phyloP scores from a whole-genome alignment of 2,888 invertebrate species.

The Drosophila mayaguana region DNA sequence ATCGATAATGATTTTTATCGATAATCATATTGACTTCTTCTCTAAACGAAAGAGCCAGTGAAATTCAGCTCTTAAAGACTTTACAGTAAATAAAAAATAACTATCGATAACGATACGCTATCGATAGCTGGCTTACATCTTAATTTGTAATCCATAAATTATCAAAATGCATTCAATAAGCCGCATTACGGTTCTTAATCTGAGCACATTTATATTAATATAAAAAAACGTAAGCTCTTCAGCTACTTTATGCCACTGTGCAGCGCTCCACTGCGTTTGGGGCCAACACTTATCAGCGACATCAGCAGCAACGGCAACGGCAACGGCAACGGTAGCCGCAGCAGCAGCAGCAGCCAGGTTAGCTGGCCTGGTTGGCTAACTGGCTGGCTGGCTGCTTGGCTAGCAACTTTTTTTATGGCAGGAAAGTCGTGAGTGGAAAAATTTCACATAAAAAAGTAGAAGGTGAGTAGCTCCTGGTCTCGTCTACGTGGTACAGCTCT shows the following conservation, averaged over 20 bases:
- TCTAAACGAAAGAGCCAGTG: too few relatives aligned
- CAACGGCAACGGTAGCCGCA: slow-evolving; percentile 46
- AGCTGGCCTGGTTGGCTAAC: slow-evolving; percentile 57
- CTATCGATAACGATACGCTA: background rate
- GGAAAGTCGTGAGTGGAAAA: slow-evolving; percentile 73
- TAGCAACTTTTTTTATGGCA: slow-evolving; percentile 58
- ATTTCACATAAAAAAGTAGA: slow-evolving; percentile 68
- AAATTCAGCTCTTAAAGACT: background rate
- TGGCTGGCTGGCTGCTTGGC: slow-evolving; percentile 62
- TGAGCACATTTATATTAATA: background rate
- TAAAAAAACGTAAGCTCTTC: background rate
- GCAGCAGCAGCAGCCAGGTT: slow-evolving; percentile 39
- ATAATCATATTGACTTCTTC: too few relatives aligned
- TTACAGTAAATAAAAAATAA: background rate
- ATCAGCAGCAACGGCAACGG: slow-evolving; percentile 64
- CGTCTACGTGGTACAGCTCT: slow-evolving; percentile 6
- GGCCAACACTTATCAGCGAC: slow-evolving; percentile 77
- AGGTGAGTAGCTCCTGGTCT: slow-evolving; percentile 47
- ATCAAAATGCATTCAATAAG: background rate
- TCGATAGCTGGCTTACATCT: background rate
- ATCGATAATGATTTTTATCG: too few relatives aligned
- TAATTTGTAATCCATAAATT: background rate
- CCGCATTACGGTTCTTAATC: background rate
- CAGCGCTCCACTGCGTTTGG: slow-evolving; percentile 56
- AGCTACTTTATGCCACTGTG: slow-evolving; percentile 55